A percentile compares a stretch with the other conserved stretches of the same genome.
phyloP scores from a whole-genome alignment of 2,797 vertebrate genomes.

The Sebastes jordani region DNA sequence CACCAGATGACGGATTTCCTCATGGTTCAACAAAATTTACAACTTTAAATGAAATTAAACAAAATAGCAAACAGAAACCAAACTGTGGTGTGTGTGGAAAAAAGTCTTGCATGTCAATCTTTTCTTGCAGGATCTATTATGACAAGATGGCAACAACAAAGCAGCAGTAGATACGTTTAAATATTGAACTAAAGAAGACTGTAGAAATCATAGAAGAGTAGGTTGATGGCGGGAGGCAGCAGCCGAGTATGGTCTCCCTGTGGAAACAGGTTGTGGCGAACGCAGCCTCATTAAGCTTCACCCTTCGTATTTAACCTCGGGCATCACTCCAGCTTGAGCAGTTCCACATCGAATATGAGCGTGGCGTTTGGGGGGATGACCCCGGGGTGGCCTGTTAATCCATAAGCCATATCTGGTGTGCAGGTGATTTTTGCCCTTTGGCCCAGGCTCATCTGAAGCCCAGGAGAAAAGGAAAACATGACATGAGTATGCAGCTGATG shows the following conservation, averaged over 20 bases:
- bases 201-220: constrained; percentile 51
- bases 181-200: constrained; percentile 62
- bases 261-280: constrained; percentile 46
- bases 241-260: constrained; percentile 54
- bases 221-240: constrained; percentile 39
- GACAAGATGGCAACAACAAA: constrained; percentile 72
- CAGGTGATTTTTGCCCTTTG: constrained; percentile 98
- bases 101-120: constrained; percentile 35
- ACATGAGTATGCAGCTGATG: neutral
- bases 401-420: constrained; percentile 97
- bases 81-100: constrained; percentile 40
- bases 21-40: constrained; percentile 83
- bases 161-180: constrained; percentile 72
- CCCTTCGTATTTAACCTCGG: neutral
- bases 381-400: constrained; percentile 94
- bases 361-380: constrained; percentile 98
- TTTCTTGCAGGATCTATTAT: constrained; percentile 59
- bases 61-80: constrained; percentile 54
- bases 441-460: constrained; percentile 92
- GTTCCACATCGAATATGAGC: constrained; percentile 97
- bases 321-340: constrained; percentile 94
- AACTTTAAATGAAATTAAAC: constrained; percentile 75
- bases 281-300: constrained; percentile 38
- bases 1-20: constrained; percentile 50
- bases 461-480: neutral